Conservation (phyloP, 2,797 vertebrate genomes). For the Discoglossus pictus region DNA sequence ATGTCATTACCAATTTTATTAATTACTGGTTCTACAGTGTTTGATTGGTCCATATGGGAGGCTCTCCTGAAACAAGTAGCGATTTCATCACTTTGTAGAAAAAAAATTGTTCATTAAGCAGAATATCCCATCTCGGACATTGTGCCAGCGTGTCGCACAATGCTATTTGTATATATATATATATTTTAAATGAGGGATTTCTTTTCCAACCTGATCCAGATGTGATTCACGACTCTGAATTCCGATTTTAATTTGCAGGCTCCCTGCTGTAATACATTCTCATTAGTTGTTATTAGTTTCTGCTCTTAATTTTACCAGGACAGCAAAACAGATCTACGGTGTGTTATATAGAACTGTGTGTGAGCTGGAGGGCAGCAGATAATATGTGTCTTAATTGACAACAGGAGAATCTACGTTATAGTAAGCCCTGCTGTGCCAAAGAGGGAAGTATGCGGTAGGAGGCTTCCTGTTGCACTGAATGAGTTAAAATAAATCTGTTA, state of each 20-base stretch:
- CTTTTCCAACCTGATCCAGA: conserved; percentile 36
- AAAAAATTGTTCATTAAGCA: conserved; percentile 39
- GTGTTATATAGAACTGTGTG: conserved; percentile 19
- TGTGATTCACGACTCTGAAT: conserved; percentile 42
- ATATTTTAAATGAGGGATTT: conserved; percentile 38
- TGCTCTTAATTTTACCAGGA: conserved; percentile 40
- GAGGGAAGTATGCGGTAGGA: neutral
- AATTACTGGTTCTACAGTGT: conserved; percentile 43
- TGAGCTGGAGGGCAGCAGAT: conserved; percentile 29
- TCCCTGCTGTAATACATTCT: conserved; percentile 21
- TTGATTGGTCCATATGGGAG: conserved; percentile 43
- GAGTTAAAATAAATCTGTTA: no score
- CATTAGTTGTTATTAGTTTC: conserved; percentile 47
- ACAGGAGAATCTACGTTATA: neutral
- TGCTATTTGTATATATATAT: conserved; percentile 30
- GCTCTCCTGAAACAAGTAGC: conserved; percentile 16
- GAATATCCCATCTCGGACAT: neutral
- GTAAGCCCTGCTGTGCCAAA: conserved; percentile 16
- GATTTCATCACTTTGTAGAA: conserved; percentile 36
- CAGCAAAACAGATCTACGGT: conserved; percentile 39
- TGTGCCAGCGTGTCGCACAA: conserved; percentile 37
- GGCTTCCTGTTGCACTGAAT: no score
- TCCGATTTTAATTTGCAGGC: conserved; percentile 42
- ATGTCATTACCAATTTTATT: conserved; percentile 57
- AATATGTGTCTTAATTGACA: conserved; percentile 30